Conservation (phyloP, 2,113 vertebrate genomes). For the Notiomystis cincta region DNA sequence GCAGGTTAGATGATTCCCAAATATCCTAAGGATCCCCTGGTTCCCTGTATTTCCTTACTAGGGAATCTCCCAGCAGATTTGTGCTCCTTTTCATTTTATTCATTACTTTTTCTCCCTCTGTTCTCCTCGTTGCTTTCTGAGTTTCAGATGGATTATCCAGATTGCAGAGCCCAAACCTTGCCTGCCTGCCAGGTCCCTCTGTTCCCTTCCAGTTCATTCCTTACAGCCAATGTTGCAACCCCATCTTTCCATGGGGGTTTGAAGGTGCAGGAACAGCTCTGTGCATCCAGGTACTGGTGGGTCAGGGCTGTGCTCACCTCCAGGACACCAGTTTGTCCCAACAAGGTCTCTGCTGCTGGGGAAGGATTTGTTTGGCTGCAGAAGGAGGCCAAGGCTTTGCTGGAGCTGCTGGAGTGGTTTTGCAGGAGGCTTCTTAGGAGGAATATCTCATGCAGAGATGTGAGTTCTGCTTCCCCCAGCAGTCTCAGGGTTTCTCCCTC, state of each 20-base stretch:
- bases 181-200: constrained; percentile 21
- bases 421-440: not conserved
- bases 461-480: not conserved
- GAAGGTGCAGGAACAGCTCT: not conserved
- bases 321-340: not conserved
- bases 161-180: constrained; percentile 20
- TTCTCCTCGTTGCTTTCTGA: not conserved
- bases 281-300: rapidly evolving
- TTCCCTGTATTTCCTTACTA: not conserved
- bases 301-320: not conserved
- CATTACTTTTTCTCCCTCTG: not conserved
- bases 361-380: not conserved
- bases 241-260: not conserved
- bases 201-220: not conserved
- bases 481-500: not conserved
- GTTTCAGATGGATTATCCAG: constrained; percentile 60
- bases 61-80: not conserved
- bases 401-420: not conserved
- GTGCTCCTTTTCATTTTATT: constrained; percentile 41
- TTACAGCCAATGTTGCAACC: not conserved
- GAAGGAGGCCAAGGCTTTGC: not conserved
- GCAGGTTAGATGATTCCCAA: not conserved
- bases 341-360: rapidly evolving
- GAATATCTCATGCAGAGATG: rapidly evolving
- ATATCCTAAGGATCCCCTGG: not conserved